Evolutionary conservation across 2,888 invertebrate genomes (phyloP).

Genomic region (Anodontia alba): DNA sequence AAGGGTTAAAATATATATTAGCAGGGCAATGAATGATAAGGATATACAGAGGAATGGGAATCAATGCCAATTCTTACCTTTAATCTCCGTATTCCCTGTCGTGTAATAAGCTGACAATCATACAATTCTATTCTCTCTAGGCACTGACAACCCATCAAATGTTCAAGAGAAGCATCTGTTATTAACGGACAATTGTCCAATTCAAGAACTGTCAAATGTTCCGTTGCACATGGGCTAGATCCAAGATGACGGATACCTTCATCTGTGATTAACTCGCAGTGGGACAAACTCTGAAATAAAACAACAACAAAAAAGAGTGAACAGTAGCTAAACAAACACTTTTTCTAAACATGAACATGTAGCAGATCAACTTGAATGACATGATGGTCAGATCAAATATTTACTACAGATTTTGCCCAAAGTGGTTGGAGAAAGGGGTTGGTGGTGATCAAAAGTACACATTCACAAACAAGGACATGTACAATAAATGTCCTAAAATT

Average conservation of each 20-base stretch:
- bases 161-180: constrained; percentile 97
- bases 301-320: not conserved
- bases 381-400: not conserved
- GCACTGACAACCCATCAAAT: constrained; percentile 96
- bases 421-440: too few relatives aligned
- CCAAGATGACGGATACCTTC: constrained; percentile 98
- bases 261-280: constrained; percentile 99
- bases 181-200: constrained; percentile 99
- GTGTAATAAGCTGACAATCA: constrained; percentile 99
- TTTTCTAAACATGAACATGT: too few relatives aligned
- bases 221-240: constrained; percentile 96
- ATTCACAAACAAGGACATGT: too few relatives aligned
- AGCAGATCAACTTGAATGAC: not conserved
- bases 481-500: too few relatives aligned
- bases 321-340: too few relatives aligned
- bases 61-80: too few relatives aligned
- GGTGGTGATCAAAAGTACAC: too few relatives aligned
- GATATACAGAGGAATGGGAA: too few relatives aligned
- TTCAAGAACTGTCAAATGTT: constrained; percentile 92
- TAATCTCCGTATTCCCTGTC: constrained; percentile 97
- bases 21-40: too few relatives aligned
- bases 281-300: constrained; percentile 94
- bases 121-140: constrained; percentile 98
- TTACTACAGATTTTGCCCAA: too few relatives aligned
- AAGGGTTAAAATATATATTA: too few relatives aligned